A percentile compares a stretch with the other conserved stretches of the same genome.
These are phyloP conservation scores for Benitochromis conjunctus DNA, from an alignment of 2,113 vertebrate genomes.

Conservation along the genomic window DNA sequence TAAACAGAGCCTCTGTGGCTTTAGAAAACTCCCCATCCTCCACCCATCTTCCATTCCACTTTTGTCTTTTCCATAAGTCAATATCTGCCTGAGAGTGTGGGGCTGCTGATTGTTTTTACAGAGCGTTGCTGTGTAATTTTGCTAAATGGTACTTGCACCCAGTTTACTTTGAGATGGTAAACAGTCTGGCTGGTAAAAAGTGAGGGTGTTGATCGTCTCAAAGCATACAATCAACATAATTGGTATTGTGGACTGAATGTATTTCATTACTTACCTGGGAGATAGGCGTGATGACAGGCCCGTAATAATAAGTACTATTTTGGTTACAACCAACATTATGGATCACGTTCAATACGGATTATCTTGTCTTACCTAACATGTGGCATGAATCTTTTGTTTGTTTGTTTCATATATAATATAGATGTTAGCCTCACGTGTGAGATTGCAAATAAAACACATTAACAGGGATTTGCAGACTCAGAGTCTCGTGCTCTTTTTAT, in stretches of 20 bases:
- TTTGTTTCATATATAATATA: not conserved
- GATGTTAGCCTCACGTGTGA: not conserved
- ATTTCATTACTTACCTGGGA: constrained; percentile 53
- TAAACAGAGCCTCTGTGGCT: constrained; percentile 42
- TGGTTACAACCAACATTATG: not conserved
- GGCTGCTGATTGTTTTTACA: constrained; percentile 68
- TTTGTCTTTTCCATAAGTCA: constrained; percentile 65
- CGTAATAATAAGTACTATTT: constrained; percentile 21
- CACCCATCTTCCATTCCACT: constrained; percentile 10
- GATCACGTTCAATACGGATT: not conserved
- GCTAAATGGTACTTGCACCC: constrained; percentile 62
- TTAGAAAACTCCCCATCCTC: constrained; percentile 25
- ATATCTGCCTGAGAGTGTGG: constrained; percentile 54
- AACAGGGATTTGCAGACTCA: not conserved
- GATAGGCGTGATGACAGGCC: constrained; percentile 15
- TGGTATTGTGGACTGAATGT: constrained; percentile 46
- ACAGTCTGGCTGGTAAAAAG: constrained; percentile 60
- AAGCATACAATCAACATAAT: constrained; percentile 63
- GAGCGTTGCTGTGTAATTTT: constrained; percentile 70
- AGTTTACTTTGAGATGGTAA: constrained; percentile 64
- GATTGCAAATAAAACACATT: not conserved
- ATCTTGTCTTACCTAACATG: not conserved
- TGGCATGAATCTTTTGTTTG: not conserved
- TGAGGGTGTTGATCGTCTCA: constrained; percentile 42
- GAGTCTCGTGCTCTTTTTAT: not conserved